Evolutionary conservation across 2,113 vertebrate genomes (phyloP), one percentile per base, ranked within the genome.

Genomic region (Callorhinus ursinus): DNA sequence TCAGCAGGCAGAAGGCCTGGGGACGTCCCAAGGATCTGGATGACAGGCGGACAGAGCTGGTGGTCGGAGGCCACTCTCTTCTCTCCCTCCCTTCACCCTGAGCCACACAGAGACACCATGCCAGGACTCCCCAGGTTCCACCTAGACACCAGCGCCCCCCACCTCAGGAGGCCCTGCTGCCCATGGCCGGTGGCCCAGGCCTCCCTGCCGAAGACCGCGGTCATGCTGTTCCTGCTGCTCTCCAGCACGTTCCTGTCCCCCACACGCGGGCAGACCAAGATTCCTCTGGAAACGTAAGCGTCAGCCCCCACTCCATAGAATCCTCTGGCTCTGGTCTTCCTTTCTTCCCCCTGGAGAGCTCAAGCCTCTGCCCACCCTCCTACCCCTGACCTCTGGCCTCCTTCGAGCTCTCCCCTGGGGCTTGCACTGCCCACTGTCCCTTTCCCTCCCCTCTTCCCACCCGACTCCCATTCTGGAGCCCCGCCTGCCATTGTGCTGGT

Each of bases 251-350:
- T 98, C 72, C 98, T 98, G 98, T 96, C 98, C 77, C 92, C 97
- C 3, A 91, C 98, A 0, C 80, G 97, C 67, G 98, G 98, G 21
- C 99, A 99, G 98, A 98, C 98, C 90, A 99, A 98, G 99, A 99
- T 99, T 98, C 98, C 99, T 7, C 99, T 99, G 96, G 99, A 99
- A 98, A 99, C 98, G 99, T 99, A 98, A 99, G 99, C 99, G 93
- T 88, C 86, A 7, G 26, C 26, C 46, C 71, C n/a, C 12, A 31
- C 57, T 67, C 39, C 26, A 2, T 9, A 36, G 65, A 61, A 3
- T 49, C n/a, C 24, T 11, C 71, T n/a, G 1, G 0, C 16, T 33
- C 69, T 42, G 14, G 9, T 24, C 22, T 15, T 18, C 55, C 16
- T n/a, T 46, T 31, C 22, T 39, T 3, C n/a, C 42, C 7, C 5